These are phyloP conservation scores for Asteroscopus sphinx DNA, from an alignment of 2,888 invertebrate species.

Conservation along the genomic window DNA sequence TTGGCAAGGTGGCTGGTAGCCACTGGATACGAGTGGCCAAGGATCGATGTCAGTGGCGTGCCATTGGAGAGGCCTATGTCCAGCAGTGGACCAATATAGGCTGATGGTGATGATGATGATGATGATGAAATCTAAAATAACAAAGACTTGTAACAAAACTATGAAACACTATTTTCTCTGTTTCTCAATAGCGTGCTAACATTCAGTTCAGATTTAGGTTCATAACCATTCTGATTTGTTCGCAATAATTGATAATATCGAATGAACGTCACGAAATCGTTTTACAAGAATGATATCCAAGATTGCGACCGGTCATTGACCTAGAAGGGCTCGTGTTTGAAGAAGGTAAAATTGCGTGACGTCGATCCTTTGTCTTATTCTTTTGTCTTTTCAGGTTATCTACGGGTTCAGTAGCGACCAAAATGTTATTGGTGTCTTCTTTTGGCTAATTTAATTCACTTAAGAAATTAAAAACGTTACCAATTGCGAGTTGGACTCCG, in stretches of 20 bases:
- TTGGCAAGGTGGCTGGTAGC: too few species aligned
- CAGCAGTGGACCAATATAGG: too few species aligned
- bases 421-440: too few species aligned
- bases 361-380: neutral
- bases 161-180: neutral
- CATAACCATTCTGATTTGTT: slow-evolving; percentile 8
- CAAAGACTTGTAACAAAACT: too few species aligned
- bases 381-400: slow-evolving; percentile 6
- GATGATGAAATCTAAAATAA: too few species aligned
- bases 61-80: too few species aligned
- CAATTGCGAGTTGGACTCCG: too few species aligned
- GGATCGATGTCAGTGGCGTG: too few species aligned
- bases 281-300: slow-evolving; percentile 2
- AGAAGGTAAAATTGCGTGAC: slow-evolving; percentile 19
- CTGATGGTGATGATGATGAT: too few species aligned
- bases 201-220: slow-evolving; percentile 11
- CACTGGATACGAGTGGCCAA: too few species aligned
- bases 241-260: slow-evolving; percentile 21
- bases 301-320: slow-evolving; percentile 5
- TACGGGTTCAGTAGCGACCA: neutral
- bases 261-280: slow-evolving; percentile 17
- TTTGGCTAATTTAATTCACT: too few species aligned
- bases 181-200: slow-evolving; percentile 16
- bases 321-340: neutral
- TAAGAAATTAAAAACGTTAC: too few species aligned